phyloP scores from a whole-genome alignment of 2,797 vertebrate species.

The Leptoclinus maculatus region DNA sequence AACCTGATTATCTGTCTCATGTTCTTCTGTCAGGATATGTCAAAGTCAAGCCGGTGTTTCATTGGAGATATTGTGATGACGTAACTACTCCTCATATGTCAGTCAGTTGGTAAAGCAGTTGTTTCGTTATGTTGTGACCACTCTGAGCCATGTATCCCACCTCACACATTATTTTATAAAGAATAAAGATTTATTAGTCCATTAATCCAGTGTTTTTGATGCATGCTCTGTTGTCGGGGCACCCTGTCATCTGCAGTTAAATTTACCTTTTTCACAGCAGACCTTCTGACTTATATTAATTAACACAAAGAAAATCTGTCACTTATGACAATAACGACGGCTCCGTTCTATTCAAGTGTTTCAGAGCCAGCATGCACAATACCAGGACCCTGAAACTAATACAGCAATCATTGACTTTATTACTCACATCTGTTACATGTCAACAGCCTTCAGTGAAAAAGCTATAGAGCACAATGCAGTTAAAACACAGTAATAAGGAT shows the following conservation, averaged over 20 bases:
- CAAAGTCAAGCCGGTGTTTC: slow-evolving; percentile 47
- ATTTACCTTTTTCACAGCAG: background rate
- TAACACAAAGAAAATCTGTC: background rate
- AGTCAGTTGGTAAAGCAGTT: slow-evolving; percentile 39
- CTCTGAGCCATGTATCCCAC: slow-evolving; percentile 65
- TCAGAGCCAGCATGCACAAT: background rate
- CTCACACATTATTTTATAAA: slow-evolving; percentile 79
- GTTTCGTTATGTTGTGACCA: slow-evolving; percentile 63
- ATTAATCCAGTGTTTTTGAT: slow-evolving; percentile 27
- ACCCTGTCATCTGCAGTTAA: background rate
- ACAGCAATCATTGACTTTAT: background rate
- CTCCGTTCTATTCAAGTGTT: background rate
- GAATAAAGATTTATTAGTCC: slow-evolving; percentile 75
- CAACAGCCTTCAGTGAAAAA: too few relatives aligned
- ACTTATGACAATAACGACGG: background rate
- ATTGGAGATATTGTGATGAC: slow-evolving; percentile 35
- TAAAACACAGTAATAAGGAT: background rate
- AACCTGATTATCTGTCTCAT: too few relatives aligned
- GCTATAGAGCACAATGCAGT: background rate
- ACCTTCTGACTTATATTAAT: background rate
- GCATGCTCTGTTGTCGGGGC: slow-evolving; percentile 19
- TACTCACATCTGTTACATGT: too few relatives aligned
- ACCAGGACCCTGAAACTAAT: background rate
- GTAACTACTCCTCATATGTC: slow-evolving; percentile 40
- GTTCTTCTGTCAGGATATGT: too few relatives aligned